Conservation (phyloP, 23 tunicate genomes). For the Aplidium turbinatum region DNA sequence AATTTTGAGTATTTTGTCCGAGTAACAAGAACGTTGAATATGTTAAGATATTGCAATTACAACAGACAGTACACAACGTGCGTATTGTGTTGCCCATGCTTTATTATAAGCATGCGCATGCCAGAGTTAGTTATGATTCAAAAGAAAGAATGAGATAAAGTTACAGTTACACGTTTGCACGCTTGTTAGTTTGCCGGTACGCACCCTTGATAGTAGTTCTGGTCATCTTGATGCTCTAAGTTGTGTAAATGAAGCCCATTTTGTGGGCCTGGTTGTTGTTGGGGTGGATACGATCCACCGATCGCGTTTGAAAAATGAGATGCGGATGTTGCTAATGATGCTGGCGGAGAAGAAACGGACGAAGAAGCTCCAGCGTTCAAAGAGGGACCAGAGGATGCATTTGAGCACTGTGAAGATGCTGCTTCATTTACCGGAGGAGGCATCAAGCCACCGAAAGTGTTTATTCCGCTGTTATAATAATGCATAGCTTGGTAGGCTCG, state of each 20-base stretch:
- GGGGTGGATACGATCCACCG: constrained; percentile 36
- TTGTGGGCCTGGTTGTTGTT: constrained; percentile 44
- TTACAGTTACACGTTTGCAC: too few species aligned
- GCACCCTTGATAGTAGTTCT: constrained; percentile 89
- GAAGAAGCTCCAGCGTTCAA: constrained; percentile 23
- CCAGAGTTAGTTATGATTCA: too few species aligned
- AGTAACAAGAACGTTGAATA: too few species aligned
- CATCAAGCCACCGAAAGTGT: constrained; percentile 27
- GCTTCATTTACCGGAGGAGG: constrained; percentile 37
- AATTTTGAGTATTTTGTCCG: too few species aligned
- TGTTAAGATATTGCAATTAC: too few species aligned
- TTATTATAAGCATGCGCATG: too few species aligned
- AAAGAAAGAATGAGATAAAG: too few species aligned
- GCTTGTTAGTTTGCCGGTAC: constrained; percentile 70
- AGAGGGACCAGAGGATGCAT: constrained; percentile 16
- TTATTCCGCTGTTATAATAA: constrained; percentile 64
- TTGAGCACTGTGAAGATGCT: constrained; percentile 31
- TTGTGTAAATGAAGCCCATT: constrained; percentile 31
- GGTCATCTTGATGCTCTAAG: constrained; percentile 50
- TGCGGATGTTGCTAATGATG: constrained; percentile 50
- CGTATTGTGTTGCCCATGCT: too few species aligned
- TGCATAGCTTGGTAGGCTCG: constrained; percentile 92
- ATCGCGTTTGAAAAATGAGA: constrained; percentile 28
- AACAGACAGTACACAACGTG: too few species aligned
- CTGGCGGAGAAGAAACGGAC: constrained; percentile 45